Conservation (phyloP, 2,888 invertebrate species). For the Drosophila paramelanica region DNA sequence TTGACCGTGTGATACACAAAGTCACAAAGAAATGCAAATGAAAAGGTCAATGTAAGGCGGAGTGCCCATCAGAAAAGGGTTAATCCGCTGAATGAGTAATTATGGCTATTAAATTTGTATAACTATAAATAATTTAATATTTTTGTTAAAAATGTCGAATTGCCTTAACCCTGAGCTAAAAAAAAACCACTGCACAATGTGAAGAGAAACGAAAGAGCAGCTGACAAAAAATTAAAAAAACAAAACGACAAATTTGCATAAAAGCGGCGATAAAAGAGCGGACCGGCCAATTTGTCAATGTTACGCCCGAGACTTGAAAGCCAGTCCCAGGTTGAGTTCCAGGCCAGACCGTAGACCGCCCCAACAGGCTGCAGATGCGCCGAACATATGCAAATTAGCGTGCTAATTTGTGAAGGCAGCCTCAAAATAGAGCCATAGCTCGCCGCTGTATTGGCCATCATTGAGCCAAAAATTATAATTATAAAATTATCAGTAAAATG, state of each 20-base stretch:
- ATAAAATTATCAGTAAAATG: conserved; percentile 67
- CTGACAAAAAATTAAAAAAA: conserved; percentile 1
- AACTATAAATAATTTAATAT: conserved; percentile 45
- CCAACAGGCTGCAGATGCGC: conserved; percentile 29
- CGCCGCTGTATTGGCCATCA: conserved; percentile 50
- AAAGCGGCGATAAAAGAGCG: conserved; percentile 58
- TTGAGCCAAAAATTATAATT: conserved; percentile 57
- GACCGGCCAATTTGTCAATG: conserved; percentile 67
- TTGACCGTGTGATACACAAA: conserved; percentile 6
- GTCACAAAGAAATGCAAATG: conserved; percentile 34
- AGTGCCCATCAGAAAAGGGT: conserved; percentile 18
- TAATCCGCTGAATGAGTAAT: conserved; percentile 11
- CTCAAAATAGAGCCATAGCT: conserved; percentile 62
- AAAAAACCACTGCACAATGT: conserved; percentile 22
- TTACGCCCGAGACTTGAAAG: conserved; percentile 51
- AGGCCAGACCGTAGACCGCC: too few species aligned
- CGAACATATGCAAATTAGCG: conserved; percentile 61
- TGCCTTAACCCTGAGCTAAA: conserved; percentile 65
- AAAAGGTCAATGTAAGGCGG: conserved; percentile 53
- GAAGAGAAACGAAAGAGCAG: conserved; percentile 8
- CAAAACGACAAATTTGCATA: conserved; percentile 56
- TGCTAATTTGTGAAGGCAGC: conserved; percentile 67
- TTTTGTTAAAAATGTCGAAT: conserved; percentile 54
- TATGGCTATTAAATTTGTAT: neutral
- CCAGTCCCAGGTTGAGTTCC: conserved; percentile 1